Evolutionary conservation across 2,888 invertebrate genomes (phyloP), one percentile per base, ranked within the genome.

Genomic region (Clitarchus hookeri): DNA sequence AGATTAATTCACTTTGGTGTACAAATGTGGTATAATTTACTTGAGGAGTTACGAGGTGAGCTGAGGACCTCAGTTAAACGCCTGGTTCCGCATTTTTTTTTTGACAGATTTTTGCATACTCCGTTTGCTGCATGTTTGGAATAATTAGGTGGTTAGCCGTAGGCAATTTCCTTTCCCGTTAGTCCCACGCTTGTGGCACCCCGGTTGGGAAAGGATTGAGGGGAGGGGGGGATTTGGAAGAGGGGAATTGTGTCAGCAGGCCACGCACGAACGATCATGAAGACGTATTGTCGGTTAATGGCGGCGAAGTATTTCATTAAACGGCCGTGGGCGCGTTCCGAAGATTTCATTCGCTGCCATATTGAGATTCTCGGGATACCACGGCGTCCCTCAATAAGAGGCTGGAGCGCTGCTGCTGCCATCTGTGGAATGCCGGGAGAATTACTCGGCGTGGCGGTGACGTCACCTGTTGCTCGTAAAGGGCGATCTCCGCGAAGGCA

Each of bases 301-400:
- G 65, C 12, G 65, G 65, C 65, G 65, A 65, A 65, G 65, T 65
- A 65, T 65, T 65, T 65, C 65, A 65, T 65, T 65, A 65, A 65
- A 65, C 65, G 65, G n/a, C 65, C 65, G 65, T 19, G 8, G 2
- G 23, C 65, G 65, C 65, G 65, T n/a, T 16, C 65, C 65, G 12
- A 19, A 19, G 65, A 65, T 65, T n/a, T 65, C 6, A 11, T 9
- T 8, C n/a, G 11, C 65, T 3, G 65, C 65, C 65, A 65, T 65
- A 65, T 65, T 65, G 65, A 65, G 65, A 65, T 65, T 16, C 65
- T 19, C 13, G 23, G 65, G 23, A n/a, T n/a, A 23, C 65, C 65
- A n/a, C 65, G 65, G 23, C 23, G 23, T 6, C 65, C 48, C 48
- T 6, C 48, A 48, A n/a, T 65, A n/a, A 65, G 65, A 65, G 65